phyloP scores from a whole-genome alignment of 1,140 invertebrate species.

The Batillaria attramentaria region DNA sequence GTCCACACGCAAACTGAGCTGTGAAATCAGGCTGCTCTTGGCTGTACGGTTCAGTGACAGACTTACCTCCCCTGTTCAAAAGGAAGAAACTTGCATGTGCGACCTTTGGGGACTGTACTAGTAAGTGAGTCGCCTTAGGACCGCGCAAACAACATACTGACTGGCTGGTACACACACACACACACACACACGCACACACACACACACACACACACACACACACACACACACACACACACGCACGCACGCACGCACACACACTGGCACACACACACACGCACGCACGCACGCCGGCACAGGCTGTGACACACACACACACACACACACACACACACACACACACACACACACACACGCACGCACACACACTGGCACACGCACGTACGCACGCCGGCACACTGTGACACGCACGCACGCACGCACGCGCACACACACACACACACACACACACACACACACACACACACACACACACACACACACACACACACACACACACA shows the following conservation, averaged over 20 bases:
- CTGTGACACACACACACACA: background rate
- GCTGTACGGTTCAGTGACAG: too few relatives aligned
- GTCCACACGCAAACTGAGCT: too few relatives aligned
- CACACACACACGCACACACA: too few relatives aligned
- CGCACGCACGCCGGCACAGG: background rate
- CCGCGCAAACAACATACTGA: too few relatives aligned
- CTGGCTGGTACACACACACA: too few relatives aligned
- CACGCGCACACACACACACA: background rate
- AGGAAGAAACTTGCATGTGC: too few relatives aligned
- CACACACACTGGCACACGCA: background rate
- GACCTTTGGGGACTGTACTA: too few relatives aligned
- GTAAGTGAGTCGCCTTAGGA: too few relatives aligned
- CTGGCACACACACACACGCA: background rate
- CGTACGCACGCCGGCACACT: background rate
- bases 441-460: conserved; percentile 18
- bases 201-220: too few relatives aligned
- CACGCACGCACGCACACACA: background rate
- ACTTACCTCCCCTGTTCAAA: too few relatives aligned
- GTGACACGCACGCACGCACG: background rate
- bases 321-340: background rate
- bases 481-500: conserved; percentile 6
- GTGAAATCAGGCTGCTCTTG: too few relatives aligned
- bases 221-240: background rate
- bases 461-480: conserved; percentile 12
- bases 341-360: background rate